Evolutionary conservation across 2,888 invertebrate species (phyloP).

Genomic region (Euplagia quadripunctaria): DNA sequence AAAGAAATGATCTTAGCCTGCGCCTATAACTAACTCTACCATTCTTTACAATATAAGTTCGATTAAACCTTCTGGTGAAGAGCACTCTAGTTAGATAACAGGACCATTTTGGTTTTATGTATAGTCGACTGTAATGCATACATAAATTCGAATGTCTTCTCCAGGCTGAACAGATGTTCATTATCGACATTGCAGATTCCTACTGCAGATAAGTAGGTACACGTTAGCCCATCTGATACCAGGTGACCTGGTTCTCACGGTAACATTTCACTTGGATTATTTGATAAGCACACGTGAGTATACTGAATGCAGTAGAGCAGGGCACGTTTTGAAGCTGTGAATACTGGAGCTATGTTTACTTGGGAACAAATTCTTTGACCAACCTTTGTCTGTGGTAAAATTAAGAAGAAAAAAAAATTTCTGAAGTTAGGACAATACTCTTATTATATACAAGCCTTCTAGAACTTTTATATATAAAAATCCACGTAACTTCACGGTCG

Average conservation of each 20-base stretch:
- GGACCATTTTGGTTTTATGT: not conserved
- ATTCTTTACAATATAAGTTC: not conserved
- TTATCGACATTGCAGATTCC: conserved; percentile 1
- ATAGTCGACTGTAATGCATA: not conserved
- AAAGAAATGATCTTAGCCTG: no score
- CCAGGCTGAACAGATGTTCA: not conserved
- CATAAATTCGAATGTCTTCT: conserved; percentile 1
- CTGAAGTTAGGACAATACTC: not conserved
- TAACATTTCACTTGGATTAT: conserved; percentile 20
- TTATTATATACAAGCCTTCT: no score
- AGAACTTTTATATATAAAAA: no score
- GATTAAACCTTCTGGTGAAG: not conserved
- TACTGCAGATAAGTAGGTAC: conserved; percentile 5
- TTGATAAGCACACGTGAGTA: conserved; percentile 18
- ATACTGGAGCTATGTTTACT: not conserved
- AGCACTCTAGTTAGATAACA: not conserved
- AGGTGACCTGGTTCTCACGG: conserved; percentile 20
- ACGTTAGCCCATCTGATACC: conserved; percentile 14
- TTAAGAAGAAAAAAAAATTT: not conserved
- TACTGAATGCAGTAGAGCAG: conserved; percentile 4
- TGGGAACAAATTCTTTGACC: not conserved
- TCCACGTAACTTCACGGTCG: no score
- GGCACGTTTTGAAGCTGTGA: conserved; percentile 12
- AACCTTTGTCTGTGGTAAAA: not conserved
- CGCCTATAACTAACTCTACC: no score